A percentile compares a stretch with the other conserved stretches of the same genome.
These are phyloP conservation scores for Agriopis marginaria DNA, from an alignment of 2,888 invertebrate genomes.

Conservation along the genomic window DNA sequence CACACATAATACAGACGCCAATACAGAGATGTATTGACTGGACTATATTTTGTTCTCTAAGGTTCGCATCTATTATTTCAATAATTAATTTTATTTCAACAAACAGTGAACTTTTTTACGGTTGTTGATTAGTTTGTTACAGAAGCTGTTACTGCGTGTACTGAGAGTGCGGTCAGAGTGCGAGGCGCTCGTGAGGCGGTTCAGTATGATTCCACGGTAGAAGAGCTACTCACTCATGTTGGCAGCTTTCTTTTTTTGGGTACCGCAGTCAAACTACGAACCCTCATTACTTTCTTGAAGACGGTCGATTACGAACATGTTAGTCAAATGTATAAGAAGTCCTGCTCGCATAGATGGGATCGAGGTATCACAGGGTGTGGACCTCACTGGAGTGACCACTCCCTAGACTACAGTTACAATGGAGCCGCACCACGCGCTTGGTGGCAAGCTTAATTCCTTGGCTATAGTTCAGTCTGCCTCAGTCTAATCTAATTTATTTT, in stretches of 20 bases:
- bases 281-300: slow-evolving; percentile 16
- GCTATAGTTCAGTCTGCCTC: too few relatives aligned
- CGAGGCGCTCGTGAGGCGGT: slow-evolving; percentile 43
- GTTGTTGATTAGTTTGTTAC: neutral
- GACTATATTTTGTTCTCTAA: too few relatives aligned
- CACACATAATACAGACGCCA: too few relatives aligned
- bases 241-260: slow-evolving; percentile 37
- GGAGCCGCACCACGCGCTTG: too few relatives aligned
- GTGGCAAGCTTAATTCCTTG: too few relatives aligned
- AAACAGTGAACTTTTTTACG: neutral
- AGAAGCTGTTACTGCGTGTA: slow-evolving; percentile 9
- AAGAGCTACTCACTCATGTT: slow-evolving; percentile 46
- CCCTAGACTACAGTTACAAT: too few relatives aligned
- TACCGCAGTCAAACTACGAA: slow-evolving; percentile 32
- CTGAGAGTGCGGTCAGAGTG: slow-evolving; percentile 31
- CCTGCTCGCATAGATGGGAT: neutral
- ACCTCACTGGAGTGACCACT: too few relatives aligned
- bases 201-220: slow-evolving; percentile 53
- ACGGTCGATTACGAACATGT: neutral
- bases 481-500: too few relatives aligned
- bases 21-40: too few relatives aligned
- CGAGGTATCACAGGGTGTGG: neutral
- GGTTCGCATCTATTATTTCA: too few relatives aligned
- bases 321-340: neutral
- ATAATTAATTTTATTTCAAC: too few relatives aligned